Evolutionary conservation across 2,888 invertebrate genomes (phyloP).

Genomic region (Hydroisotoma schaefferi): DNA sequence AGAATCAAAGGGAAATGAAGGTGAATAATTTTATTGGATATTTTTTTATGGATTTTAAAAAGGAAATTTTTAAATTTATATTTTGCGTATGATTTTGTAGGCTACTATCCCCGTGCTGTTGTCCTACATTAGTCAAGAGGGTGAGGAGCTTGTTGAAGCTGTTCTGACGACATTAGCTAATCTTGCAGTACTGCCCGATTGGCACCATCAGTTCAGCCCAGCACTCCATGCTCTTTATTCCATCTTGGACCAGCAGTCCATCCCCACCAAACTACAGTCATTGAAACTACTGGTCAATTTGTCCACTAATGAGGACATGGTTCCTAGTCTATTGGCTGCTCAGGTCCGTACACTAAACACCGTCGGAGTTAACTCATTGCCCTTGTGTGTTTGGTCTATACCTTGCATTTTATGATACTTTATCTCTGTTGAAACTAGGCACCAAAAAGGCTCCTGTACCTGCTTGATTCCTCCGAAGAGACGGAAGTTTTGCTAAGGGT

Average conservation of each 20-base stretch:
- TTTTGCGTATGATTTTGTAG: slow-evolving; percentile 49
- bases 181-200: slow-evolving; percentile 54
- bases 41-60: slow-evolving; percentile 1
- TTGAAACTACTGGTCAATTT: slow-evolving; percentile 60
- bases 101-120: slow-evolving; percentile 55
- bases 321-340: slow-evolving; percentile 59
- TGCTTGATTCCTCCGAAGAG: slow-evolving; percentile 54
- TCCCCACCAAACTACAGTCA: slow-evolving; percentile 55
- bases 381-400: slow-evolving; percentile 6
- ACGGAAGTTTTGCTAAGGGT: slow-evolving; percentile 55
- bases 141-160: slow-evolving; percentile 54
- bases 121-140: slow-evolving; percentile 51
- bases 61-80: neutral
- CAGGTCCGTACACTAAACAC: slow-evolving; percentile 57
- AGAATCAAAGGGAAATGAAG: slow-evolving; percentile 57
- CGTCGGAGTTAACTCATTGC: neutral
- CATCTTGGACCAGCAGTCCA: slow-evolving; percentile 53
- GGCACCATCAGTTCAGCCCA: slow-evolving; percentile 56
- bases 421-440: slow-evolving; percentile 53
- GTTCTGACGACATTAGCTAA: slow-evolving; percentile 59
- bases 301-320: slow-evolving; percentile 59
- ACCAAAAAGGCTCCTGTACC: slow-evolving; percentile 54
- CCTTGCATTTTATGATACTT: too few relatives aligned
- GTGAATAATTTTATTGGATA: slow-evolving; percentile 49
- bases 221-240: slow-evolving; percentile 55